Evolutionary conservation across 2,888 invertebrate species (phyloP), one percentile per base, ranked within the genome.

Genomic region (Cerceris ruficornis): DNA sequence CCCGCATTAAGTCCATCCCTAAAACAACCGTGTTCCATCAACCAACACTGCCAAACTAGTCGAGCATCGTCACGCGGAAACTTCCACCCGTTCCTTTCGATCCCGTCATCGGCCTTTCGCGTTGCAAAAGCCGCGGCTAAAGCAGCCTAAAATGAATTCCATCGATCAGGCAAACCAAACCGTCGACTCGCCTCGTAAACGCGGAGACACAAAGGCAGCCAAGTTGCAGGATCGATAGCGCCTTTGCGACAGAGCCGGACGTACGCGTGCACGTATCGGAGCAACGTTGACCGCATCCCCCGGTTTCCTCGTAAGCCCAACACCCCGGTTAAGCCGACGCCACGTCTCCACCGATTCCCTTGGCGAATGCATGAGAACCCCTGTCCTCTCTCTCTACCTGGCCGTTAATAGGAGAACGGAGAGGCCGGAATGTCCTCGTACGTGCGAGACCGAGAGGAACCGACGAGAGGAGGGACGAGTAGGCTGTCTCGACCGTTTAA

Each of bases 401-500:
- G 82, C 81, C 61, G 80, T 54, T 76, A 78, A 78, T 70, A 68
- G 68, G 75, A 74, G 77, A 77, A 17, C 66, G 76, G 74, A 66
- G 76, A 76, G 70, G 69, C 69, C 69, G 78, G 81, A 75, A 71
- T 82, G 84, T 82, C 85, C 84, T 85, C 85, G 84, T 78, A 74
- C 75, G 78, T 65, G 80, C 67, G 77, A 76, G 80, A 43, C 80
- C 77, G 77, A 74, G 77, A 61, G 79, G 79, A 77, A 86, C 72
- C 80, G 75, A 74, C 65, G 75, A 80, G 72, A 78, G 78, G 75
- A 15, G 46, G 70, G 70, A 70, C 14, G 41, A 80, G 75, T 8
- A 49, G 70, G 70, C 69, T 13, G 41, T 46, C 39, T 57, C 66
- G 66, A 72, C 61, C 58, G 82, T 80, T 80, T 79, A 80, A 83